Conservation (phyloP, 2,797 vertebrate species). For the Graptemys geographica region DNA sequence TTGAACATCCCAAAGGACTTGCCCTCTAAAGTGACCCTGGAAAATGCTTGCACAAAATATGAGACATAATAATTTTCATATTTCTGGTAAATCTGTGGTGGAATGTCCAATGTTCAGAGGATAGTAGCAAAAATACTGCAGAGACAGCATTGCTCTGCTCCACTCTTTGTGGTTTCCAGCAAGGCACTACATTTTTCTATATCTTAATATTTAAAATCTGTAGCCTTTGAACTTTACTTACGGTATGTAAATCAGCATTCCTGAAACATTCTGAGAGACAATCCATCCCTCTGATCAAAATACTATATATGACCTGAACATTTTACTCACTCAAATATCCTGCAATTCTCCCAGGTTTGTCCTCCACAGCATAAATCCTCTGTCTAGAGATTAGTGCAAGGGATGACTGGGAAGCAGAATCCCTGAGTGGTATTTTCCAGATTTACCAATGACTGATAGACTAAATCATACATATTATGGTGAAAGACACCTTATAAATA, state of each 20-base stretch:
- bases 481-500: neutral
- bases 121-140: conserved; percentile 6
- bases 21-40: neutral
- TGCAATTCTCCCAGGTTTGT: neutral
- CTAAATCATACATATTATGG: neutral
- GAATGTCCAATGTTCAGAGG: conserved; percentile 25
- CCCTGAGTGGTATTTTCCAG: neutral
- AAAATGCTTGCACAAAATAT: conserved; percentile 16
- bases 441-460: neutral
- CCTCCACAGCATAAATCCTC: neutral
- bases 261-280: neutral
- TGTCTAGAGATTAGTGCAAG: neutral
- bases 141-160: neutral
- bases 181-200: neutral
- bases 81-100: neutral
- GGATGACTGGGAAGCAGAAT: neutral
- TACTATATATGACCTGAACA: neutral
- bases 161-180: conserved; percentile 5
- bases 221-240: neutral
- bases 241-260: neutral
- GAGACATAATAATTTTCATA: conserved; percentile 34
- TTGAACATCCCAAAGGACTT: neutral
- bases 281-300: neutral
- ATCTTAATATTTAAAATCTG: neutral
- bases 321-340: neutral